Evolutionary conservation across 2,888 invertebrate genomes (phyloP).

Genomic region (Nomada goodeniana): DNA sequence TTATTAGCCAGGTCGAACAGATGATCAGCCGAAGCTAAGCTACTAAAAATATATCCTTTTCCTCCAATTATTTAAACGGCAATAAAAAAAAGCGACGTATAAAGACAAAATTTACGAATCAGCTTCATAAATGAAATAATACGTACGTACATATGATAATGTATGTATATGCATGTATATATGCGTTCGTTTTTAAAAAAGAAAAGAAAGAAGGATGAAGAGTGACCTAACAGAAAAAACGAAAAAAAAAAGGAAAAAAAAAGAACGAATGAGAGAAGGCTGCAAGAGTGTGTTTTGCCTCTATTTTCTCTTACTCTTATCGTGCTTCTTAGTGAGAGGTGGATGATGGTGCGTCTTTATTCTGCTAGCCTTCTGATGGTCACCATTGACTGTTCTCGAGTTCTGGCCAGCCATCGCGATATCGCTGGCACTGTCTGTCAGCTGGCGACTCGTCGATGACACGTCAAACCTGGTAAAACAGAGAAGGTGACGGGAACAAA

Average conservation of each 20-base stretch:
- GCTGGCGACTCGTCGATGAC: constrained; percentile 80
- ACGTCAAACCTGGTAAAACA: constrained; percentile 79
- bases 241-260: constrained; percentile 2
- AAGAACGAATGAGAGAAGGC: constrained; percentile 47
- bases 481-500: constrained; percentile 66
- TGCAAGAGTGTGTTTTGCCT: constrained; percentile 42
- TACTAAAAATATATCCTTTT: constrained; percentile 1
- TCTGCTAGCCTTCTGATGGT: constrained; percentile 76
- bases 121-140: not conserved
- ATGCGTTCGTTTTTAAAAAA: constrained; percentile 14
- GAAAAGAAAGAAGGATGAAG: constrained; percentile 4
- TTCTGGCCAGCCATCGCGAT: constrained; percentile 73
- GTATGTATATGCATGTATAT: constrained; percentile 11
- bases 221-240: not conserved
- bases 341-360: constrained; percentile 80
- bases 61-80: constrained; percentile 3
- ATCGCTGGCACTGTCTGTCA: constrained; percentile 75
- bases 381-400: constrained; percentile 72
- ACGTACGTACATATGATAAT: constrained; percentile 15
- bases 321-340: constrained; percentile 78
- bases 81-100: constrained; percentile 24
- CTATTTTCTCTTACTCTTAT: constrained; percentile 83
- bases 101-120: constrained; percentile 36
- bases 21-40: constrained; percentile 4
- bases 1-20: constrained; percentile 14